These are phyloP conservation scores for Lophotriccus pileatus DNA, from an alignment of 2,797 vertebrate species.

Conservation along the genomic window DNA sequence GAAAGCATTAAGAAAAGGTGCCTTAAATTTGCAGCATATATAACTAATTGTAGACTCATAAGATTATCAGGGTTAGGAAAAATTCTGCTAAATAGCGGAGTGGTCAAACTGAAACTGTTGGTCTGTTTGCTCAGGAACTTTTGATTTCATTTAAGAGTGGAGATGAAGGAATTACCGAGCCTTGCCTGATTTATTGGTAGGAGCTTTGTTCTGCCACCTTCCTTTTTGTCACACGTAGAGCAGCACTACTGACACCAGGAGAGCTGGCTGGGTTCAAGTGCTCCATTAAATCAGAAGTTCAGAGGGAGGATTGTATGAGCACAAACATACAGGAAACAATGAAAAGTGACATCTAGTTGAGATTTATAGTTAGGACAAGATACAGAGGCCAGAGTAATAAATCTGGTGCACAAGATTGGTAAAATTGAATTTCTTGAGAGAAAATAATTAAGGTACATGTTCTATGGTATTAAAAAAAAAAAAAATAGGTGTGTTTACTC, in stretches of 20 bases:
- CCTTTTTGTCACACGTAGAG: not conserved
- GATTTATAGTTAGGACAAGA: not conserved
- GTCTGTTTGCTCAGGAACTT: not conserved
- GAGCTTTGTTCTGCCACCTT: not conserved
- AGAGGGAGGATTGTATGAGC: not conserved
- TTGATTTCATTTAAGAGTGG: not conserved
- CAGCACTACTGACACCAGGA: not conserved
- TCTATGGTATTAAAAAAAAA: not conserved
- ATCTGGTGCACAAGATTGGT: not conserved
- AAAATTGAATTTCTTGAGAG: not conserved
- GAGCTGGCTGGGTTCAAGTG: not conserved
- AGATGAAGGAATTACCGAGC: not conserved
- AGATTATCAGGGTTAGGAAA: not conserved
- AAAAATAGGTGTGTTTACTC: not conserved
- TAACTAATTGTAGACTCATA: not conserved
- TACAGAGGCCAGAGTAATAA: not conserved
- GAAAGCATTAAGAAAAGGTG: not conserved
- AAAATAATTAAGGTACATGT: not conserved
- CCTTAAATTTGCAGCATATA: not conserved
- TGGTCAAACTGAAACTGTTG: not conserved
- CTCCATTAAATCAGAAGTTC: not conserved
- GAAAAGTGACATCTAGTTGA: not conserved
- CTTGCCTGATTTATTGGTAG: not conserved
- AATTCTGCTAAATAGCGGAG: not conserved
- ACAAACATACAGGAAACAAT: not conserved